These are phyloP conservation scores for Lomographa bimaculata DNA, from an alignment of 2,888 invertebrate genomes.

Conservation along the genomic window DNA sequence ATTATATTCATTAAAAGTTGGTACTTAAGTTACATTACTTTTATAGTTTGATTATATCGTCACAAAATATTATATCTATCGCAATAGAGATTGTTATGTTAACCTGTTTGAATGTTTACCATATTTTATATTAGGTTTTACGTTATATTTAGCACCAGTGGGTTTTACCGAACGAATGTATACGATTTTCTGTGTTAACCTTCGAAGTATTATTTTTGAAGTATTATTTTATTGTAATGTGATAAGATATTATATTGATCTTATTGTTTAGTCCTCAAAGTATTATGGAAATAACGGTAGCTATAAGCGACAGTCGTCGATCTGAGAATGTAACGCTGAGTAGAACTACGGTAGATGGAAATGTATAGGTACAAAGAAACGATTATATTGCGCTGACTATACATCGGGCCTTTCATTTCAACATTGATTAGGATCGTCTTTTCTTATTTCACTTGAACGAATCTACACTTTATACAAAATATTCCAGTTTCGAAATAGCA, in stretches of 20 bases:
- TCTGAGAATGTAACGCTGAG: slow-evolving; percentile 71
- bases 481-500: slow-evolving; percentile 19
- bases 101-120: slow-evolving; percentile 55
- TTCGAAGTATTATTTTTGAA: slow-evolving; percentile 77
- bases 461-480: not conserved
- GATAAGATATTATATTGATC: slow-evolving; percentile 76
- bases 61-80: slow-evolving; percentile 39
- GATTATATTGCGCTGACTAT: slow-evolving; percentile 77
- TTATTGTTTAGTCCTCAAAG: slow-evolving; percentile 67
- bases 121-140: slow-evolving; percentile 34
- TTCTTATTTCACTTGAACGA: slow-evolving; percentile 32
- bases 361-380: slow-evolving; percentile 80
- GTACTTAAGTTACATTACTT: slow-evolving; percentile 24
- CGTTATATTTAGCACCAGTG: slow-evolving; percentile 38
- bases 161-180: slow-evolving; percentile 52
- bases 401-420: slow-evolving; percentile 37
- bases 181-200: slow-evolving; percentile 74
- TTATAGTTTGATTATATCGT: slow-evolving; percentile 12
- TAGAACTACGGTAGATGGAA: slow-evolving; percentile 68
- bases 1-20: slow-evolving; percentile 27
- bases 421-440: no score
- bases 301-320: slow-evolving; percentile 66
- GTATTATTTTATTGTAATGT: slow-evolving; percentile 78
- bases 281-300: slow-evolving; percentile 73
- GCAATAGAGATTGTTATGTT: slow-evolving; percentile 41